A percentile compares a stretch with the other conserved stretches of the same genome.
Evolutionary conservation across 2,888 invertebrate genomes (phyloP).

Genomic region (Synanthedon formicaeformis): DNA sequence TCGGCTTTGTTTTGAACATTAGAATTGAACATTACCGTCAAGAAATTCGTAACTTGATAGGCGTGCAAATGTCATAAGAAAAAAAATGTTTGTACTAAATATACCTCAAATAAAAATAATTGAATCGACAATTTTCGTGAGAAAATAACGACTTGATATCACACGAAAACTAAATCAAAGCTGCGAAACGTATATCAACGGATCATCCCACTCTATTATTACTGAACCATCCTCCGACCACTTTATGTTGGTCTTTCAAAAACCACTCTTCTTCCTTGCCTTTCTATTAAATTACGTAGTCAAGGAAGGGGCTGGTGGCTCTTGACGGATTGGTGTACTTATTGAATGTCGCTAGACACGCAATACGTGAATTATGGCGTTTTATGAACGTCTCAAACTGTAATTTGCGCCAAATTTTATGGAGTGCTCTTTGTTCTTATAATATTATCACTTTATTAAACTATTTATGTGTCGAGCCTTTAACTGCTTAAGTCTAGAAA

Average conservation of each 20-base stretch:
- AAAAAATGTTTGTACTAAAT: background rate
- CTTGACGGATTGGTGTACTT: background rate
- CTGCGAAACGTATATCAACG: slow-evolving; percentile 14
- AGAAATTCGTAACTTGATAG: too few species aligned
- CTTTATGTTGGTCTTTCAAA: slow-evolving; percentile 9
- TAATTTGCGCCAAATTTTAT: slow-evolving; percentile 5
- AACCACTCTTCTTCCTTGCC: background rate
- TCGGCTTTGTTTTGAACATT: too few species aligned
- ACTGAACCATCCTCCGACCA: slow-evolving; percentile 14
- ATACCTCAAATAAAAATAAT: background rate
- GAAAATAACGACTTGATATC: background rate
- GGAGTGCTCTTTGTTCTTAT: slow-evolving; percentile 2
- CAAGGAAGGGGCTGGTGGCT: slow-evolving; percentile 2
- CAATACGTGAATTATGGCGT: slow-evolving; percentile 54
- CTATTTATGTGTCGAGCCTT: background rate
- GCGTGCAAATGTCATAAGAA: background rate
- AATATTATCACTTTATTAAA: background rate
- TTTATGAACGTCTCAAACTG: slow-evolving; percentile 27
- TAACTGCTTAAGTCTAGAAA: too few species aligned
- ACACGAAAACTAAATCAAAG: slow-evolving; percentile 17
- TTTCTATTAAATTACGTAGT: slow-evolving; percentile 1
- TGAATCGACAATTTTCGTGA: background rate
- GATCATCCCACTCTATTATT: slow-evolving; percentile 16
- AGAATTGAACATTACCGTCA: too few species aligned
- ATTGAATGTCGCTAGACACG: slow-evolving; percentile 31